Conservation (phyloP, 2,888 invertebrate species). For the Zaprionus lineosus region DNA sequence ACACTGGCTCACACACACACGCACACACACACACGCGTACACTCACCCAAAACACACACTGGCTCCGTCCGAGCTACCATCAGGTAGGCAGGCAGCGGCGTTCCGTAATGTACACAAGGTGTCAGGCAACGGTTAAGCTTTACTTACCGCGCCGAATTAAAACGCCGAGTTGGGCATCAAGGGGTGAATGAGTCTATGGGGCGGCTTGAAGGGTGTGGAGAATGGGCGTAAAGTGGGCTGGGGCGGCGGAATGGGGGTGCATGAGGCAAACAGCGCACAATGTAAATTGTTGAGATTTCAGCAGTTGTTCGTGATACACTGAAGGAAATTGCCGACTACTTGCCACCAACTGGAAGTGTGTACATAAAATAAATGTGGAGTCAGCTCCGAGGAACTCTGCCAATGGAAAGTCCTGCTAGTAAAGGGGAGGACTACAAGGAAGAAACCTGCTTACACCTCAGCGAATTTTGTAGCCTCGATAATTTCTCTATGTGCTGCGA, state of each 20-base stretch:
- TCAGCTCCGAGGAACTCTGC: not conserved
- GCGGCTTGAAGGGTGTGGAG: not conserved
- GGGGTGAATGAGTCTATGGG: too few relatives aligned
- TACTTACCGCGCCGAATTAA: constrained; percentile 68
- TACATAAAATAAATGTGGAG: too few relatives aligned
- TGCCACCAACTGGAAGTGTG: too few relatives aligned
- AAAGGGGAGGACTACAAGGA: too few relatives aligned
- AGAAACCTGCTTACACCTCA: too few relatives aligned
- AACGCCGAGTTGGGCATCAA: constrained; percentile 26
- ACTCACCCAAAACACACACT: not conserved
- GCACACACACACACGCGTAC: constrained; percentile 17
- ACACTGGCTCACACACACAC: constrained; percentile 48
- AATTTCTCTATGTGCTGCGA: constrained; percentile 5
- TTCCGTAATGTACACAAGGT: constrained; percentile 62
- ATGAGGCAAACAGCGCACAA: constrained; percentile 21
- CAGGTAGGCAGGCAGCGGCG: constrained; percentile 31
- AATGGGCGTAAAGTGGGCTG: too few relatives aligned
- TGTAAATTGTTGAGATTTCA: constrained; percentile 69
- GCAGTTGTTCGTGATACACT: constrained; percentile 21
- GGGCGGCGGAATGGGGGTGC: not conserved
- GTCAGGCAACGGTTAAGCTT: constrained; percentile 75
- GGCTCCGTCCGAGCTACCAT: constrained; percentile 16
- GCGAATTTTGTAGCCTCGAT: too few relatives aligned
- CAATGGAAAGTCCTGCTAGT: too few relatives aligned
- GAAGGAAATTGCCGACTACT: constrained; percentile 7